Conservation (phyloP, 2,113 vertebrate species). For the Sceloporus tristichus region DNA sequence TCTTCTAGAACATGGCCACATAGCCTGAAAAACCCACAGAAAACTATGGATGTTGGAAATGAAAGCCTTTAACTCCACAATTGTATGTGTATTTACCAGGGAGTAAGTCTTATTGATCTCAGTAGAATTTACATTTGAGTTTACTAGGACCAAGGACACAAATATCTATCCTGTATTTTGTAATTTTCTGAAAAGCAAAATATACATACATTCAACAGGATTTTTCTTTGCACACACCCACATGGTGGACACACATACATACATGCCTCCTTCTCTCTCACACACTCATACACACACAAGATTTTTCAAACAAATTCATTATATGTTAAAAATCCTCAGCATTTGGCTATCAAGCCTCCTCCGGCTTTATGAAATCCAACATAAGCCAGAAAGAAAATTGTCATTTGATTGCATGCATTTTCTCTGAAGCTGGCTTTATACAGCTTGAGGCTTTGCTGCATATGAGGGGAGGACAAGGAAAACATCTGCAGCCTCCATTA, state of each 20-base stretch:
- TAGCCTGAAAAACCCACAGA: too few relatives aligned
- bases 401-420: constrained; percentile 31
- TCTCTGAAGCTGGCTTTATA: constrained; percentile 5
- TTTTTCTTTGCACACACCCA: neutral
- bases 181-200: neutral
- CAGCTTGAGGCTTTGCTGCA: constrained; percentile 13
- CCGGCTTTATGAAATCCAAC: neutral
- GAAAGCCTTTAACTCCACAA: neutral
- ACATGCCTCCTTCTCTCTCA: neutral
- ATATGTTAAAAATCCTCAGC: neutral
- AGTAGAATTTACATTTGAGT: neutral
- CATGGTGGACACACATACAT: neutral
- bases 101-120: neutral
- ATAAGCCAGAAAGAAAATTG: constrained; percentile 5
- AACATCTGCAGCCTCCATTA: constrained; percentile 17
- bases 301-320: neutral
- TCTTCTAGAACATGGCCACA: too few relatives aligned
- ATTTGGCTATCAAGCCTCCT: neutral
- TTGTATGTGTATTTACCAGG: neutral
- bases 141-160: neutral
- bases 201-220: neutral
- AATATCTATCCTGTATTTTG: neutral
- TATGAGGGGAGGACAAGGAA: neutral
- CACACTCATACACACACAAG: neutral
- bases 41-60: too few relatives aligned